These are phyloP conservation scores for Empidonax traillii DNA, from an alignment of 2,113 vertebrate species.

Conservation along the genomic window DNA sequence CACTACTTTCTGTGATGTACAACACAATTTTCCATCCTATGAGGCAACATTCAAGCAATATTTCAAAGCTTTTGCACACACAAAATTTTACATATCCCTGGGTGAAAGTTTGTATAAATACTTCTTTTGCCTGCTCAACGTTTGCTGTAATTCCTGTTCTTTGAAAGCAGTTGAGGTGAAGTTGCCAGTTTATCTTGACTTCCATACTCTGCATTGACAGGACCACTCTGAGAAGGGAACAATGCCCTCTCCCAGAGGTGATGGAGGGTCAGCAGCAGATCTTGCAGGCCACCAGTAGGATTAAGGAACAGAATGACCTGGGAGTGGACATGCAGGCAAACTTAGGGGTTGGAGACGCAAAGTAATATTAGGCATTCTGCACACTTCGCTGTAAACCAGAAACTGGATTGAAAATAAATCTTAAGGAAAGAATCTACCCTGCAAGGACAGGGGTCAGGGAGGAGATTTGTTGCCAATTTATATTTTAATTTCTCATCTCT, in stretches of 20 bases:
- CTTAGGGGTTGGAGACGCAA: background rate
- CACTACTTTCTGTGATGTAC: background rate
- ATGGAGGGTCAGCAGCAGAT: background rate
- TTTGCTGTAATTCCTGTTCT: background rate
- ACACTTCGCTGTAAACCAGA: background rate
- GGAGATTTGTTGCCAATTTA: background rate
- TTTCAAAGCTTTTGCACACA: background rate
- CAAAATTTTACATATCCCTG: background rate
- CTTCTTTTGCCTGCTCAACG: background rate
- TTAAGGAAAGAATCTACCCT: background rate
- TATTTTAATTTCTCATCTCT: background rate
- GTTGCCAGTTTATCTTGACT: background rate
- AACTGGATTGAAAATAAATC: background rate
- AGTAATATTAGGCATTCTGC: background rate
- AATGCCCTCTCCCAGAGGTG: background rate
- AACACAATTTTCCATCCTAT: background rate
- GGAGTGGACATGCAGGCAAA: rapidly evolving
- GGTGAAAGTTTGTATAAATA: background rate
- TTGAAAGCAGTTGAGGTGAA: background rate
- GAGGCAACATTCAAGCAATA: background rate
- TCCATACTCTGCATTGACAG: background rate
- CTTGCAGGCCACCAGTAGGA: background rate
- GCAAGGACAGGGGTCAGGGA: rapidly evolving
- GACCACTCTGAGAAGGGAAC: background rate
- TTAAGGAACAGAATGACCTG: background rate